phyloP scores from a whole-genome alignment of 1,140 invertebrate species.

The Leguminivora glycinivorella region DNA sequence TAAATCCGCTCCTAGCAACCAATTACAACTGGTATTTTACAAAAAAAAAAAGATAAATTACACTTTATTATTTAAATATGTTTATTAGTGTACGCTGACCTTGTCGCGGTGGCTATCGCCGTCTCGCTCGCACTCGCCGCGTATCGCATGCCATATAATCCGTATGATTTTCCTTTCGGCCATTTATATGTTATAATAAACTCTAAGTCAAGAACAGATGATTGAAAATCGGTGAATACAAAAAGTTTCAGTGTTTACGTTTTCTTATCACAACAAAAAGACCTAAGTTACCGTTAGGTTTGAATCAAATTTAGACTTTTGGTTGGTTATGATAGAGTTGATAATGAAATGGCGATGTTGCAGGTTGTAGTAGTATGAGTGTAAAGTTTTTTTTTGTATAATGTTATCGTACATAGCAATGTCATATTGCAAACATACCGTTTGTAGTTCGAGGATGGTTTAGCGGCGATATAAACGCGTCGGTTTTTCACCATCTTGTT shows the following conservation, averaged over 20 bases:
- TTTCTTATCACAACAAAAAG: conserved; percentile 34
- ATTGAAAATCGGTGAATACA: conserved; percentile 35
- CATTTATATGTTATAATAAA: conserved; percentile 35
- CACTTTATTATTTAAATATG: conserved; percentile 39
- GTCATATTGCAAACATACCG: conserved; percentile 60
- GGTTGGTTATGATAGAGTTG: conserved; percentile 21
- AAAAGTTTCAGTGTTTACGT: conserved; percentile 65
- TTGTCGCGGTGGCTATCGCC: conserved; percentile 49
- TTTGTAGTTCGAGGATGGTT: conserved; percentile 36
- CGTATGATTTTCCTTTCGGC: conserved; percentile 60
- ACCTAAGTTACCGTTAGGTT: conserved; percentile 29
- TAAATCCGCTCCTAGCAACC: conserved; percentile 10
- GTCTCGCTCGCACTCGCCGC: conserved; percentile 51
- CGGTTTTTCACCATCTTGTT: conserved; percentile 19
- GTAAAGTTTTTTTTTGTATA: conserved; percentile 39
- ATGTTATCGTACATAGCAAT: conserved; percentile 70
- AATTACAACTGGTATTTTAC: conserved; percentile 30
- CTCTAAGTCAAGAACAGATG: conserved; percentile 42
- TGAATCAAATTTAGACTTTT: conserved; percentile 35
- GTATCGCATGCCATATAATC: conserved; percentile 46
- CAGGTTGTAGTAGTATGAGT: conserved; percentile 36
- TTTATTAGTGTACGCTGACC: conserved; percentile 59
- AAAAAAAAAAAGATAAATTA: conserved; percentile 33
- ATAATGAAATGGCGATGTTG: conserved; percentile 31
- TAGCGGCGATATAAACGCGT: conserved; percentile 23